phyloP scores from a whole-genome alignment of 2,888 invertebrate species.

The Leptinotarsa juncta region DNA sequence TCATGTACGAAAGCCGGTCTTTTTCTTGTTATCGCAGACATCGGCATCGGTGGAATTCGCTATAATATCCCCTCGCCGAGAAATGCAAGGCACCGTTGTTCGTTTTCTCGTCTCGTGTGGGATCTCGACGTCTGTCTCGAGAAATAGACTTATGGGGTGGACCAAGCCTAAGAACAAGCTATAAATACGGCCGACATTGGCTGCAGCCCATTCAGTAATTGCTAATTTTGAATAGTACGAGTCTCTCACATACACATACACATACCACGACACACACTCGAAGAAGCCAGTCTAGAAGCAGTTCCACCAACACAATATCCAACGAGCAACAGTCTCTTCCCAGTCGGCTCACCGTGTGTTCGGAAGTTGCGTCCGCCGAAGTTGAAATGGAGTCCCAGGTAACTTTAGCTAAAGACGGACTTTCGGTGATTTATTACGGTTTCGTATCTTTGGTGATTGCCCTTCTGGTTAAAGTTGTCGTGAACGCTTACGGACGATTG shows the following conservation, averaged over 20 bases:
- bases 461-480: constrained; percentile 61
- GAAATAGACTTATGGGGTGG: constrained; percentile 50
- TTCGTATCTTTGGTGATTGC: constrained; percentile 61
- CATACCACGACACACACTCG: constrained; percentile 11
- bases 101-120: constrained; percentile 41
- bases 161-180: constrained; percentile 61
- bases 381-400: constrained; percentile 61
- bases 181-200: constrained; percentile 59
- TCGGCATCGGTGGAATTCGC: constrained; percentile 4
- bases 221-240: constrained; percentile 48
- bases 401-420: constrained; percentile 59
- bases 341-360: constrained; percentile 8
- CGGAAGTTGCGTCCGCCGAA: constrained; percentile 23
- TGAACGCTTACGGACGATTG: constrained; percentile 58
- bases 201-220: constrained; percentile 59
- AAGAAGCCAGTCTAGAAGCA: constrained; percentile 17
- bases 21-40: background rate
- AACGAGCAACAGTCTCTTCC: constrained; percentile 3
- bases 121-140: constrained; percentile 37
- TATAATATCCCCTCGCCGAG: background rate
- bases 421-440: constrained; percentile 59
- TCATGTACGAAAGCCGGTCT: background rate
- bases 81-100: constrained; percentile 17
- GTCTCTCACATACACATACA: constrained; percentile 28
- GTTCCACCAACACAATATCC: constrained; percentile 6